Conservation (phyloP, 2,113 vertebrate genomes). For the Vicugna pacos region DNA sequence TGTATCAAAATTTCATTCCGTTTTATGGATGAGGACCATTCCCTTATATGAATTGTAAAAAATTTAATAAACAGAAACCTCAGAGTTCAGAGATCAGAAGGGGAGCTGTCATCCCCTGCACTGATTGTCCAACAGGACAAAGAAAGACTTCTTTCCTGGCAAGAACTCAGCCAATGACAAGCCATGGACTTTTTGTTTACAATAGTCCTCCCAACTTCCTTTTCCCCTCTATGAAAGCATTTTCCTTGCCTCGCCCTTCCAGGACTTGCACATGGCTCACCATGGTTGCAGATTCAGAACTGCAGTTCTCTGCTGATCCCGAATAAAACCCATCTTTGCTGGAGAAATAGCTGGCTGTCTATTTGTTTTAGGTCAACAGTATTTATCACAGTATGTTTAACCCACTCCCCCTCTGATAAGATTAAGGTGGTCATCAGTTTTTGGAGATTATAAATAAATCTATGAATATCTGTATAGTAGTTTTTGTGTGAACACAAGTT, state of each 20-base stretch:
- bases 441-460: not conserved
- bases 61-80: not conserved
- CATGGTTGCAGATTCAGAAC: not conserved
- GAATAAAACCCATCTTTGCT: not conserved
- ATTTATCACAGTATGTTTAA: not conserved
- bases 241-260: not conserved
- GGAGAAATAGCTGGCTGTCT: not conserved
- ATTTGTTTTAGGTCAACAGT: not conserved
- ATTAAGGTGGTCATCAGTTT: not conserved
- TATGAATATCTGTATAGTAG: not conserved
- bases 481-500: not conserved
- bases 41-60: not conserved
- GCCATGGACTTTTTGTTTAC: not conserved
- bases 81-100: not conserved
- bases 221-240: not conserved
- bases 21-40: not conserved
- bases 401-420: not conserved
- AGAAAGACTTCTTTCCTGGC: not conserved
- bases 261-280: not conserved
- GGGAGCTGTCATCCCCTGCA: not conserved
- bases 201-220: not conserved
- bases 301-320: not conserved
- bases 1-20: not conserved
- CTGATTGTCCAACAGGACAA: not conserved
- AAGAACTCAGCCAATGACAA: not conserved